These are phyloP conservation scores for Lucifuga dentata DNA, from an alignment of 2,113 vertebrate genomes.

Conservation along the genomic window DNA sequence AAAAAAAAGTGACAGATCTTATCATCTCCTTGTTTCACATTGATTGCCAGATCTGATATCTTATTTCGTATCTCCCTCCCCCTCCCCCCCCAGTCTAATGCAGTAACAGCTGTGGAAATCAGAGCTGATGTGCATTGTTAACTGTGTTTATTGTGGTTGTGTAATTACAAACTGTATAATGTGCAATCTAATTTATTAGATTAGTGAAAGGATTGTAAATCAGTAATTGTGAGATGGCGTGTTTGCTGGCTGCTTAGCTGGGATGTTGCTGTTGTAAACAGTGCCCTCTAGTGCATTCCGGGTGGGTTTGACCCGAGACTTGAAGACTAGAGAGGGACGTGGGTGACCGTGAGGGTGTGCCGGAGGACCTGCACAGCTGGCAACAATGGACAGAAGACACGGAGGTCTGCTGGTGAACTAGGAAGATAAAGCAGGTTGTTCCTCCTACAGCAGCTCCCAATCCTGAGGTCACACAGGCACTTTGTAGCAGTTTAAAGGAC, in stretches of 20 bases:
- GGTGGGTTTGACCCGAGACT: neutral
- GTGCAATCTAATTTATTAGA: conserved; percentile 79
- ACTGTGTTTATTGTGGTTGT: conserved; percentile 80
- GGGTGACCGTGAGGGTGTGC: neutral
- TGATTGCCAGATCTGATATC: conserved; percentile 81
- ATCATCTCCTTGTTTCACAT: conserved; percentile 80
- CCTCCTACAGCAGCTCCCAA: conserved; percentile 20
- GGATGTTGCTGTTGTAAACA: conserved; percentile 74
- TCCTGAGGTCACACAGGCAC: conserved; percentile 20
- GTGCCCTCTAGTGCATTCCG: conserved; percentile 76
- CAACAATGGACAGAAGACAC: conserved; percentile 27
- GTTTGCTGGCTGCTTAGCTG: conserved; percentile 26
- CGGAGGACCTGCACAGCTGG: conserved; percentile 38
- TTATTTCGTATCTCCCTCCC: conserved; percentile 73
- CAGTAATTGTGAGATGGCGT: conserved; percentile 64
- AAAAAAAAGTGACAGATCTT: conserved; percentile 70
- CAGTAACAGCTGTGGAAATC: conserved; percentile 78
- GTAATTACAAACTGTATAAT: conserved; percentile 82
- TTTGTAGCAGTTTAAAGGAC: neutral
- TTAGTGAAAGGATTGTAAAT: conserved; percentile 77
- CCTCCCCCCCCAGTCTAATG: conserved; percentile 67
- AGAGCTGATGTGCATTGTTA: conserved; percentile 77
- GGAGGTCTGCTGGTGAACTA: conserved; percentile 15
- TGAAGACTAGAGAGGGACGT: conserved; percentile 8
- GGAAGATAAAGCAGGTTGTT: conserved; percentile 7